Evolutionary conservation across 2,113 vertebrate species (phyloP), one percentile per base, ranked within the genome.

Genomic region (Calyptomena viridis): DNA sequence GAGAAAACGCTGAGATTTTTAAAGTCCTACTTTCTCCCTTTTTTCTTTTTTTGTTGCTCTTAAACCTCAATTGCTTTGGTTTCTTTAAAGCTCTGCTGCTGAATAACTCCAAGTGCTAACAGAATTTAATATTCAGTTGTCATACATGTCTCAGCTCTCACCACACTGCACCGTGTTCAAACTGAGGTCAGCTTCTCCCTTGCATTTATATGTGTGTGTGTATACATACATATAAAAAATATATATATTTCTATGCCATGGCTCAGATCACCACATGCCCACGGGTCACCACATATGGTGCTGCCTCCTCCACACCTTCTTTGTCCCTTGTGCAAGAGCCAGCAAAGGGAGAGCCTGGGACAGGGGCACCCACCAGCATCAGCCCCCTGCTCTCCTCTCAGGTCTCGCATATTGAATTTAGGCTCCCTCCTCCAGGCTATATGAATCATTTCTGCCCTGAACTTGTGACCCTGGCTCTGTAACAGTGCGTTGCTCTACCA

Each of bases 81-180:
- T 93, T 90, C 88, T 96, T 92, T 90, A 94, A 86, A 94, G 79
- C 44, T 69, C 85, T 73, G 84, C 90, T 91, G 91, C 52, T 59
- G 76, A 95, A 82, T 75, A 89, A 92, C 86, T 91, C 46, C 46
- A 81, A 90, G 78, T 76, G 93, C 31, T 83, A 95, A 96, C 81
- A 92, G 66, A 95, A 96, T 93, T 86, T 93, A 95, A 88, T 96
- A 93, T 50, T 84, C 62, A 17, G 64, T 92, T 96, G 93, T 95
- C 96, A 94, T 60, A 71, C 24, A 23, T 1, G 6, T 58, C 71
- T 95, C 90, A 63, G 82, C 20, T 92, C 84, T 84, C 88, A 88
- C 87, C 9, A 2, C 46, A 67, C 46, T 28, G 35, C 74, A 52
- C 64, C 47, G 31, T n/a, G 64, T 47, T 93, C 85, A 84, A 88